These are phyloP conservation scores for Sminthopsis crassicaudata DNA, from an alignment of 2,113 vertebrate species.

Conservation along the genomic window DNA sequence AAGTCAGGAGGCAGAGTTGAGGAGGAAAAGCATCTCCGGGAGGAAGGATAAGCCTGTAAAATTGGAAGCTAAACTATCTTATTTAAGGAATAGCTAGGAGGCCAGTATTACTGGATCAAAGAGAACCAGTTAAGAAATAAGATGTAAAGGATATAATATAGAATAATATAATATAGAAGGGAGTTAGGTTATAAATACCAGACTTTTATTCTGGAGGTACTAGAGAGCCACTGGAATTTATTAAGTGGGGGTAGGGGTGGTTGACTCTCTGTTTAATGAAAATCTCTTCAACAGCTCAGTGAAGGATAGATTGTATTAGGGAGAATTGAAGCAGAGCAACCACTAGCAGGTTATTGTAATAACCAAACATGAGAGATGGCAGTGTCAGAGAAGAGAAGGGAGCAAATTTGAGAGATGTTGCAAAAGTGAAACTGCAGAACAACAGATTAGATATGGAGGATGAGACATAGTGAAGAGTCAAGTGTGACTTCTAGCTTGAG, in stretches of 20 bases:
- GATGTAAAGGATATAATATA: too few species aligned
- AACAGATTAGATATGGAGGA: neutral
- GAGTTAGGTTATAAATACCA: neutral
- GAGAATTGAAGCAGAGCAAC: neutral
- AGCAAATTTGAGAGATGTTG: neutral
- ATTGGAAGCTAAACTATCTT: too few species aligned
- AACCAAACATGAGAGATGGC: neutral
- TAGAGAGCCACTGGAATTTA: neutral
- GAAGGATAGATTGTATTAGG: neutral
- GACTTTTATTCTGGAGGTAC: too few species aligned
- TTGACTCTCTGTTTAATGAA: neutral
- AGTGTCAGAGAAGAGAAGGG: neutral
- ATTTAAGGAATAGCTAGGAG: neutral
- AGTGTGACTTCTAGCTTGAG: neutral
- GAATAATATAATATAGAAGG: too few species aligned
- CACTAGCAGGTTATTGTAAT: neutral
- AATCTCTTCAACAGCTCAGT: neutral
- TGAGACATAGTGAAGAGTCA: neutral
- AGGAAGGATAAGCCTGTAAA: neutral
- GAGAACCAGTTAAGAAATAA: neutral
- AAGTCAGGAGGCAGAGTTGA: neutral
- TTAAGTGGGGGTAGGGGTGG: neutral
- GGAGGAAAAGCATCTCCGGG: neutral
- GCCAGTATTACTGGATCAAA: neutral
- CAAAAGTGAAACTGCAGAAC: neutral